These are phyloP conservation scores for Pardosa pseudoannulata DNA, from an alignment of 2,888 invertebrate species.

Conservation along the genomic window DNA sequence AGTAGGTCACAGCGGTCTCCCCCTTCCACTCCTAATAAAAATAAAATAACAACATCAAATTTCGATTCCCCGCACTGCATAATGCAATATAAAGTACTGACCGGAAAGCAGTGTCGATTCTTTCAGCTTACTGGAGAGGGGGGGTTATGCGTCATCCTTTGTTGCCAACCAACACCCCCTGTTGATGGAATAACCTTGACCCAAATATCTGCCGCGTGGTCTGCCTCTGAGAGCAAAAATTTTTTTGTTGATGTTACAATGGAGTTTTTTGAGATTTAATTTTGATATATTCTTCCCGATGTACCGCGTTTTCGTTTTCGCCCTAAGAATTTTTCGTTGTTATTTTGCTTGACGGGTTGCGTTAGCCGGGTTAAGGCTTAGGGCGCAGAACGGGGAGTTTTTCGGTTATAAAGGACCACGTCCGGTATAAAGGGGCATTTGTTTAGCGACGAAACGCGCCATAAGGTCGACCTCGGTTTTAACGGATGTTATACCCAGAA, in stretches of 20 bases:
- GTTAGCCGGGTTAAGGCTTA: neutral
- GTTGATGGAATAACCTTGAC: conserved; percentile 59
- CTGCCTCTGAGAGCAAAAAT: conserved; percentile 27
- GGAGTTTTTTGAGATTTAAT: conserved; percentile 21
- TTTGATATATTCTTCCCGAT: conserved; percentile 12
- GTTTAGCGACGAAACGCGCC: neutral
- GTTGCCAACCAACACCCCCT: conserved; percentile 43
- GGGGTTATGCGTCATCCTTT: conserved; percentile 60
- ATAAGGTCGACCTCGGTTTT: conserved; percentile 1
- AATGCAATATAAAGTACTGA: conserved; percentile 60
- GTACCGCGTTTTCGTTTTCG: conserved; percentile 51
- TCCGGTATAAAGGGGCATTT: neutral
- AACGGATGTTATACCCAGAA: neutral
- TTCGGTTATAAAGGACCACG: neutral
- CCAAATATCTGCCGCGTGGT: conserved; percentile 52
- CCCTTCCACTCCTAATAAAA: conserved; percentile 46
- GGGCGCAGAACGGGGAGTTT: neutral
- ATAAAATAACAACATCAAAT: conserved; percentile 49
- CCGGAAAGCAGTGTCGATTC: conserved; percentile 56
- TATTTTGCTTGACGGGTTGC: conserved; percentile 1
- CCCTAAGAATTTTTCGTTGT: conserved; percentile 45
- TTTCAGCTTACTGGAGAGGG: conserved; percentile 17
- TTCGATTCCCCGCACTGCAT: conserved; percentile 43
- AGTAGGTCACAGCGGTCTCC: conserved; percentile 55
- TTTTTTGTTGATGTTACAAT: conserved; percentile 39